A percentile compares a stretch with the other conserved stretches of the same genome.
phyloP scores from a whole-genome alignment of 1,140 invertebrate genomes.

The Ips typographus region DNA sequence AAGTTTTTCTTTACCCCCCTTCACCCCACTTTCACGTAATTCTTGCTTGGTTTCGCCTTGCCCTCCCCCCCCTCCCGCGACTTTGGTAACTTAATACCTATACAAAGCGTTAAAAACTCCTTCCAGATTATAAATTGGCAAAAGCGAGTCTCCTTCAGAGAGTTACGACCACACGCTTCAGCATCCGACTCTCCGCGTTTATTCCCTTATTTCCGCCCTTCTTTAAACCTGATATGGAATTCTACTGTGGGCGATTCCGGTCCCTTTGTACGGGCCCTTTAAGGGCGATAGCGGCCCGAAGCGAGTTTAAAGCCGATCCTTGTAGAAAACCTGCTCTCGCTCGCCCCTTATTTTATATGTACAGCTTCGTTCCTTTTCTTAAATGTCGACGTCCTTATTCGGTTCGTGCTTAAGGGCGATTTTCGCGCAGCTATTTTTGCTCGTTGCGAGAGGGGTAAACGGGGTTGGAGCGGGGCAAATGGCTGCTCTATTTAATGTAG shows the following conservation, averaged over 20 bases:
- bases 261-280: neutral
- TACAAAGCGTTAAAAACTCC: neutral
- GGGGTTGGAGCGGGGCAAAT: slow-evolving; percentile 34
- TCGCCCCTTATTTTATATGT: slow-evolving; percentile 35
- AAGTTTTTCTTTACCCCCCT: too few species aligned
- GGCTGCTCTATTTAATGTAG: slow-evolving; percentile 47
- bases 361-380: slow-evolving; percentile 30
- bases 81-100: too few species aligned
- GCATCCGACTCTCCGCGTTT: slow-evolving; percentile 22
- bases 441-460: neutral
- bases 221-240: slow-evolving; percentile 33
- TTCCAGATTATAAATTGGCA: slow-evolving; percentile 19
- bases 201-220: slow-evolving; percentile 36
- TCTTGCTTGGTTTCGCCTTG: too few species aligned
- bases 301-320: slow-evolving; percentile 13
- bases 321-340: slow-evolving; percentile 32
- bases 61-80: slow-evolving; percentile 21
- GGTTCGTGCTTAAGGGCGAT: slow-evolving; percentile 22
- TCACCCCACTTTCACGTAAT: too few species aligned
- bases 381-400: slow-evolving; percentile 23
- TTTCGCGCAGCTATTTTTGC: slow-evolving; percentile 19
- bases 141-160: slow-evolving; percentile 28
- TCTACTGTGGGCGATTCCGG: neutral
- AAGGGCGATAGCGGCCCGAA: slow-evolving; percentile 9
- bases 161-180: slow-evolving; percentile 16